phyloP scores from a whole-genome alignment of 2,888 invertebrate species.

The Hymenopus coronatus region DNA sequence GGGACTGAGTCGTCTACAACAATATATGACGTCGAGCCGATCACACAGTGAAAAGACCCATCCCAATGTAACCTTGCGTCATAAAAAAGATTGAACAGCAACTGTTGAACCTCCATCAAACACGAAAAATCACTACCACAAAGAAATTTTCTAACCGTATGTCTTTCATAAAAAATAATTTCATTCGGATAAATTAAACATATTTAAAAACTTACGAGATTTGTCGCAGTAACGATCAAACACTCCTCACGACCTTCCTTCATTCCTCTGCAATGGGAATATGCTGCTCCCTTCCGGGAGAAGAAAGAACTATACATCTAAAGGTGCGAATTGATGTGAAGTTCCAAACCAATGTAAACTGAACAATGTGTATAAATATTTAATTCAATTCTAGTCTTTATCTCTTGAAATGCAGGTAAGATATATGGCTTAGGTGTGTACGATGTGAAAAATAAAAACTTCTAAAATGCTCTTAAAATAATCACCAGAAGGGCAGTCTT shows the following conservation, averaged over 20 bases:
- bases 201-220: background rate
- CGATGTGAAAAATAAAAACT: too few species aligned
- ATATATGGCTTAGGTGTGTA: background rate
- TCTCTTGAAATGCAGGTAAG: background rate
- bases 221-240: background rate
- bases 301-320: background rate
- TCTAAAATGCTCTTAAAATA: too few species aligned
- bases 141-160: background rate
- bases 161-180: background rate
- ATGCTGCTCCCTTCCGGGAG: background rate
- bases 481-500: background rate
- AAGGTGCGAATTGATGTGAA: background rate
- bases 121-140: background rate
- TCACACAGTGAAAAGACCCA: slow-evolving; percentile 9
- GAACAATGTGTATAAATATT: background rate
- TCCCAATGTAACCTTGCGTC: slow-evolving; percentile 26
- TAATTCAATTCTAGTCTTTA: background rate
- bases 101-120: background rate
- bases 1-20: background rate
- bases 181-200: background rate
- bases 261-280: slow-evolving; percentile 7
- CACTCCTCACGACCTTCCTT: background rate
- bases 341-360: background rate
- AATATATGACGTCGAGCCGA: slow-evolving; percentile 22
- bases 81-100: background rate